Conservation (phyloP, 1,140 invertebrate species). For the Meteorus sp. region DNA sequence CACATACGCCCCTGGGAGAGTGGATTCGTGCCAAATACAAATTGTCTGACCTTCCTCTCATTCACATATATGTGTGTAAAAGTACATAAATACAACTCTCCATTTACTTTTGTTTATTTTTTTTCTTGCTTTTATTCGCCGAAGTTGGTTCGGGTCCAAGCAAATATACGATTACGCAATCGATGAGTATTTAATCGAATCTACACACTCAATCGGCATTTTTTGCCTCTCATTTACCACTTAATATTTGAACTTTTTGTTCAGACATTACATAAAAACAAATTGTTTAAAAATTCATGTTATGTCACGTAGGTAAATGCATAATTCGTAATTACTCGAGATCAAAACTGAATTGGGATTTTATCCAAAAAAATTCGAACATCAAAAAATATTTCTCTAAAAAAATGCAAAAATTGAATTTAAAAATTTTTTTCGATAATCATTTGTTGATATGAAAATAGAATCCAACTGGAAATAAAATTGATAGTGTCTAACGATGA, state of each 20-base stretch:
- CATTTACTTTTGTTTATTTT: constrained; percentile 1
- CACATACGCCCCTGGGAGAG: constrained; percentile 21
- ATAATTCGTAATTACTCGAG: too few species aligned
- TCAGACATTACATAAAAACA: neutral
- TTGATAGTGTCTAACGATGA: too few species aligned
- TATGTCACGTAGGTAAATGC: too few species aligned
- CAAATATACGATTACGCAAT: neutral
- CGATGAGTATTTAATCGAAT: neutral
- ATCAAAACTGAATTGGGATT: too few species aligned
- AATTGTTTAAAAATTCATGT: neutral
- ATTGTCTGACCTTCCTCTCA: constrained; percentile 16
- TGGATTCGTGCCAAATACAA: constrained; percentile 28
- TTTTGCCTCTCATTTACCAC: neutral
- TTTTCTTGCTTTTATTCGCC: too few species aligned
- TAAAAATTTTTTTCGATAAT: too few species aligned
- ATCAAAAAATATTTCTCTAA: too few species aligned
- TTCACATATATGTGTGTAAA: too few species aligned
- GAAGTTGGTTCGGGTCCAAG: neutral
- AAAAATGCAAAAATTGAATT: too few species aligned
- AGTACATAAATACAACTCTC: neutral
- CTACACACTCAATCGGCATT: neutral
- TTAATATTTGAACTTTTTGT: neutral
- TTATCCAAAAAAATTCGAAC: too few species aligned
- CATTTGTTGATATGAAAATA: too few species aligned
- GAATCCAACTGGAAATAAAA: too few species aligned